Evolutionary conservation across 2,797 vertebrate genomes (phyloP).

Genomic region (Pseudochromis fuscus): DNA sequence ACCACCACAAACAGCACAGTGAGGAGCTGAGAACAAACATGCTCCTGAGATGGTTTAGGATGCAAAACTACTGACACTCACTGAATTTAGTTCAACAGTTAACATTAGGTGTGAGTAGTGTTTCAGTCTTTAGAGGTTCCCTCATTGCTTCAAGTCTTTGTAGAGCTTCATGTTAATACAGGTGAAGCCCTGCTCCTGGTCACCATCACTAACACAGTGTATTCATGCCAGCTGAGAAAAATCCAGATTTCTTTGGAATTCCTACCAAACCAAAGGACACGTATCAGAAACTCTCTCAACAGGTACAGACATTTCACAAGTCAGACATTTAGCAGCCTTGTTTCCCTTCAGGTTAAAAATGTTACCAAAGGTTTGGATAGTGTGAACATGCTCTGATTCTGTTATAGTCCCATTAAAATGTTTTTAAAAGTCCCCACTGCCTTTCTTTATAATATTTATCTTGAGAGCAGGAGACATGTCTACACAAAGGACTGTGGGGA

Average conservation of each 20-base stretch:
- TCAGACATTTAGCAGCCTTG: constrained; percentile 2
- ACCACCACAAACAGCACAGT: too few relatives aligned
- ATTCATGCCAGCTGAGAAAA: background rate
- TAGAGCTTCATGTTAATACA: background rate
- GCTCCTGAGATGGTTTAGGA: too few relatives aligned
- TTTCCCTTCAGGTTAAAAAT: constrained; percentile 1
- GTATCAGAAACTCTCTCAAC: background rate
- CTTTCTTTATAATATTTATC: background rate
- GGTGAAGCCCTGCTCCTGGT: background rate
- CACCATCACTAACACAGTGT: too few relatives aligned
- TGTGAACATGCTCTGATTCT: background rate
- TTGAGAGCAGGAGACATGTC: background rate
- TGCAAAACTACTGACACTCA: background rate
- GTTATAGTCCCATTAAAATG: background rate
- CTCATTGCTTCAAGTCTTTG: too few relatives aligned
- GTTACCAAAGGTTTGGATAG: background rate
- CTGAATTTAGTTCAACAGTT: background rate
- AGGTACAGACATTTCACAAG: background rate
- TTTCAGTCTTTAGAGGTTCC: background rate
- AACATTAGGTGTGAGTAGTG: background rate
- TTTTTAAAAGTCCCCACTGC: background rate
- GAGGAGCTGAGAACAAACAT: too few relatives aligned
- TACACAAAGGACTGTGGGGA: background rate
- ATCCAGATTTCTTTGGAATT: constrained; percentile 5
- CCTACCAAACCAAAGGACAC: too few relatives aligned